phyloP scores from a whole-genome alignment of 2,113 vertebrate genomes.

The Microcebus murinus region DNA sequence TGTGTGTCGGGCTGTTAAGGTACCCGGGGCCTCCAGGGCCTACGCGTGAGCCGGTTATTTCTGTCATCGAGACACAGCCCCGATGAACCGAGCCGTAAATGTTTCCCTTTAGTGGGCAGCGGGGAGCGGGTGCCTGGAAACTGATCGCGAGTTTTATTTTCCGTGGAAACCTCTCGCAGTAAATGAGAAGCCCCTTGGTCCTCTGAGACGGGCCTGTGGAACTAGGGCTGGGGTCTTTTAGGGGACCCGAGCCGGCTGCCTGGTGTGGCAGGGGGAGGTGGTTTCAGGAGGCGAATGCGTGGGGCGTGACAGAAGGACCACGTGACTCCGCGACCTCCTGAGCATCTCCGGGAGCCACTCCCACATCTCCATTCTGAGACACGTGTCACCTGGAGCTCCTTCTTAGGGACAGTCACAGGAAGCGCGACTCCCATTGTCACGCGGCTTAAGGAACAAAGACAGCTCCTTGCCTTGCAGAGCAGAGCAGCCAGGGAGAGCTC shows the following conservation, averaged over 20 bases:
- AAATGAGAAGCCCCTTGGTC: neutral
- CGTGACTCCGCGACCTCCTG: fast-evolving
- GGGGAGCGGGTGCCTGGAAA: neutral
- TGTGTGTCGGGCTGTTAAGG: neutral
- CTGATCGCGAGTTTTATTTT: constrained; percentile 14
- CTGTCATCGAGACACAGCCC: constrained; percentile 45
- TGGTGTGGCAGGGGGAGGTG: neutral
- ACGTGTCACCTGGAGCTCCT: fast-evolving
- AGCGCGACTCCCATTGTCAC: fast-evolving
- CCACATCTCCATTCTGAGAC: neutral
- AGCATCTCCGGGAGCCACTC: fast-evolving
- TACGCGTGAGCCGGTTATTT: neutral
- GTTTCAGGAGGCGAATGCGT: neutral
- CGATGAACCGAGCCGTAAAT: constrained; percentile 32
- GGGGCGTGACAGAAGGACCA: fast-evolving
- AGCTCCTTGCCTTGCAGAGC: fast-evolving
- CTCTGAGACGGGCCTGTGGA: neutral
- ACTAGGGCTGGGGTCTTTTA: neutral
- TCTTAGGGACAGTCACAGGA: no score
- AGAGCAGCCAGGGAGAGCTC: neutral
- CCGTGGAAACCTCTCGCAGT: neutral
- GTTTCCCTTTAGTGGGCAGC: constrained; percentile 22
- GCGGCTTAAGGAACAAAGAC: neutral
- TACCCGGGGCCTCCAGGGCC: neutral
- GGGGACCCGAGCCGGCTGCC: neutral